Evolutionary conservation across 2,888 invertebrate species (phyloP), one percentile per base, ranked within the genome.

Genomic region (Drosophila bunnanda): DNA sequence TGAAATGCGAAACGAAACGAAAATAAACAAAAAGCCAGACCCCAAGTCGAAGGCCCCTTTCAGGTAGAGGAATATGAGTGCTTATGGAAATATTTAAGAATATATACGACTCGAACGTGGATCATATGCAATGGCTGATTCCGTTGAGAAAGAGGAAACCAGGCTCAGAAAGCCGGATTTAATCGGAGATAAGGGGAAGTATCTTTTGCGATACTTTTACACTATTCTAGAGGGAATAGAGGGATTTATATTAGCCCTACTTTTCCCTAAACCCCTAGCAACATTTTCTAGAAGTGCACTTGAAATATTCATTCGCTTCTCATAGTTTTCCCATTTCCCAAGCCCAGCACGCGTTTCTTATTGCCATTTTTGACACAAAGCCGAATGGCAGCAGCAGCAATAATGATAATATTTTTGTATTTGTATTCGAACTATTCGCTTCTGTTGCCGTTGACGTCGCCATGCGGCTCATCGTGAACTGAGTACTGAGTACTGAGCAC

Each of bases 401-500:
- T 61, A 41, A 55, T 75, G 48, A 56, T 67, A 38, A 48, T 43
- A 60, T 43, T 43, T 39, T 38, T 46, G 10, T 46, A 44, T 53
- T 48, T 44, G 72, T 65, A 65, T 71, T 65, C 58, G 65, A 73
- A 73, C 65, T 52, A 57, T 72, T 64, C 22, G 57, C 58, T 50
- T 46, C 71, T 56, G 71, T 59, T 43, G 65, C 44, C 57, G 64
- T 55, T 65, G 72, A 39, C 66, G 72, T 73, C 58, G 79, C 77
- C 82, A 77, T 68, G 77, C 70, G 82, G 75, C 71, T 77, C 81
- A 80, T 76, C 81, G 83, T 81, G 83, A 78, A 78, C 83, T 77
- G 87, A 81, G 83, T 81, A 86, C 83, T 78, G 83, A 78, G 83
- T 75, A 79, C 83, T 77, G 83, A 78, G 87, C 81, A 86, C 83